A percentile compares a stretch with the other conserved stretches of the same genome.
These are phyloP conservation scores for Pachydiplax longipennis DNA, from an alignment of 2,888 invertebrate genomes.

Conservation along the genomic window DNA sequence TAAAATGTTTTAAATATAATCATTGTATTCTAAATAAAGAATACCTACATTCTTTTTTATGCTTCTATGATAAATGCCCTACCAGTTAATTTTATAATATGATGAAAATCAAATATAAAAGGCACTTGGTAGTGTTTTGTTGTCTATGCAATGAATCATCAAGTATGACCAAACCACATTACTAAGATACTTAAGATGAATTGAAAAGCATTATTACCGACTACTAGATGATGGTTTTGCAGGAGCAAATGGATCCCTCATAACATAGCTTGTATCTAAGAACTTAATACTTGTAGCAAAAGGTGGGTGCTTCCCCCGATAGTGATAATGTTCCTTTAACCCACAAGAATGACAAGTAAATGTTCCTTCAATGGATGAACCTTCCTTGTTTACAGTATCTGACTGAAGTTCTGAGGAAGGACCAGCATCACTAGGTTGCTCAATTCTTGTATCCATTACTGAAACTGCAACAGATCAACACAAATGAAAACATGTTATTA, in stretches of 20 bases:
- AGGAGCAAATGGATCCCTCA: conserved; percentile 85
- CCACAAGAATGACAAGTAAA: conserved; percentile 74
- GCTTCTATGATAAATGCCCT: too few species aligned
- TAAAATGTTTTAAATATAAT: too few species aligned
- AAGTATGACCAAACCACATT: too few species aligned
- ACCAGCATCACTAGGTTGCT: not conserved
- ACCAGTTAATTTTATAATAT: too few species aligned
- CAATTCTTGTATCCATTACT: not conserved
- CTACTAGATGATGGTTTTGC: conserved; percentile 56
- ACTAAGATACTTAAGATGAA: too few species aligned
- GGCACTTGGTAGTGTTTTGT: too few species aligned
- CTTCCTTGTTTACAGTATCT: conserved; percentile 12
- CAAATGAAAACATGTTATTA: not conserved
- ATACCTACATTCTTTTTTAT: too few species aligned
- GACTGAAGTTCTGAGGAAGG: not conserved
- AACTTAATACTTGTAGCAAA: conserved; percentile 74
- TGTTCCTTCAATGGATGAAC: conserved; percentile 56
- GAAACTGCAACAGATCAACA: not conserved
- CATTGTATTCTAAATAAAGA: too few species aligned
- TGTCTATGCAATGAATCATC: too few species aligned
- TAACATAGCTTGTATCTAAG: conserved; percentile 77
- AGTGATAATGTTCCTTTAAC: conserved; percentile 75
- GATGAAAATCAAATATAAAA: too few species aligned
- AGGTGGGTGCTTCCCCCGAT: conserved; percentile 77
- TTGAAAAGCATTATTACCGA: not conserved